Evolutionary conservation across 2,797 vertebrate species (phyloP), one percentile per base, ranked within the genome.

Genomic region (Poeciliopsis paucimaculata): DNA sequence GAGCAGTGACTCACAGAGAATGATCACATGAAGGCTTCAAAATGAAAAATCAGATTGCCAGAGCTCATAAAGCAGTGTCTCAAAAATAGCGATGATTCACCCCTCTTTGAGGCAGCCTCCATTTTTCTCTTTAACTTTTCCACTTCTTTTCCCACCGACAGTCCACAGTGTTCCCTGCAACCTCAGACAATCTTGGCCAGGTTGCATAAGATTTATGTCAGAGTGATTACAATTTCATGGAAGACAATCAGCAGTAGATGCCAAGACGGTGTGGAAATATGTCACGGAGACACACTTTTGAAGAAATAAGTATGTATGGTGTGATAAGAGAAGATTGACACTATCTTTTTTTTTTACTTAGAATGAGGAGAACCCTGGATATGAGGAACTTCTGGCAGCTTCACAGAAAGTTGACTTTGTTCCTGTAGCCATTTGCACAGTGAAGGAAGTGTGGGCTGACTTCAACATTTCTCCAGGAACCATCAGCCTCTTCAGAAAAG

Each of bases 401-500:
- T 94, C 93, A 3, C 89, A 90, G 47, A 82, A 84, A 10, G 85
- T 96, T 7, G 83, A 91, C 45, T 93, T 95, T 0, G 93, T 98
- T 75, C 92, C 96, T 0, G 96, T 95, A 47, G 97, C 96, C 26
- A 80, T 98, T 78, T 97, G 96, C 91, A 92, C 77, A 16, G 91
- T 75, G 73, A 91, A 95, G 45, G 92, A 96, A 11, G 95, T 97
- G 49, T 95, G 96, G 95, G 85, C 89, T 0, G 92, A 95, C 70
- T 97, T 96, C 91, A 94, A 90, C 82, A 36, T 97, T 55, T 78
- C 91, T 36, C 89, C 92, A 0, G 96, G 93, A 89, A 93, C 96
- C 51, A 92, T 98, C 78, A 76, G 89, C 64, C 72, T 98, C 55
- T 99, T 98, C 89, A 97, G 98, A 85, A 95, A 94, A 96, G 98